Base-by-base conservation (phyloP, 92 coral and sea anemone genomes). In the Phenganax stokvisi region DNA sequence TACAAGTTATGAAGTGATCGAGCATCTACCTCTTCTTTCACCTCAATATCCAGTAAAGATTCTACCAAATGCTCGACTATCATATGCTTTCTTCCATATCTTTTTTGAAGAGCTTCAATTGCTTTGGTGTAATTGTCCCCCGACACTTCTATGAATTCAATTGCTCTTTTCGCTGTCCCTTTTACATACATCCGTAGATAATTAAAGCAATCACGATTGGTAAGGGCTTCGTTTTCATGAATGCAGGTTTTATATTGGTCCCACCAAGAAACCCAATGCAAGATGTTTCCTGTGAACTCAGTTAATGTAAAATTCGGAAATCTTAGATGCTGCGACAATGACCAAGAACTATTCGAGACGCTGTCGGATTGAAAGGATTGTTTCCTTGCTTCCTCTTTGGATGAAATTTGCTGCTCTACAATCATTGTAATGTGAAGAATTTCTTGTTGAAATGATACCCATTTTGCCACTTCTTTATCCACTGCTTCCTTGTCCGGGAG, bases 251-350 rank as follows among this genome's bases (percentile, higher is more conserved):
- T 65, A 13, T 65, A 59, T 52, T 65, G 76, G 37, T 80, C 84
- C 75, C 61, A 80, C 76, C 57, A 81, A 0, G 84, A 60, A 8
- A 66, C 16, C 84, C 79, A 68, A 6, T 81, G 61, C 37, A 81
- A 29, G 7, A 81, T 69, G 13, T 81, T 74, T 3, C 84, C 84
- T 17, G 51, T 66, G 51, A 81, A 81, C 16, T 30, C 77, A 0
- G 84, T n/a, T n/a, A n/a, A n/a, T n/a, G n/a, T n/a, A n/a, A n/a
- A n/a, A n/a, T n/a, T n/a, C n/a, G n/a, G n/a, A n/a, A n/a, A n/a
- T n/a, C n/a, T n/a, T n/a, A n/a, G n/a, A n/a, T n/a, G n/a, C n/a
- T n/a, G n/a, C n/a, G n/a, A n/a, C n/a, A n/a, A n/a, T n/a, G n/a
- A n/a, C n/a, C n/a, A n/a, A n/a, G n/a, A n/a, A n/a, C n/a, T n/a